Base-by-base conservation (phyloP, 2,113 vertebrate genomes). In the Tenebrosternarchus preto region DNA sequence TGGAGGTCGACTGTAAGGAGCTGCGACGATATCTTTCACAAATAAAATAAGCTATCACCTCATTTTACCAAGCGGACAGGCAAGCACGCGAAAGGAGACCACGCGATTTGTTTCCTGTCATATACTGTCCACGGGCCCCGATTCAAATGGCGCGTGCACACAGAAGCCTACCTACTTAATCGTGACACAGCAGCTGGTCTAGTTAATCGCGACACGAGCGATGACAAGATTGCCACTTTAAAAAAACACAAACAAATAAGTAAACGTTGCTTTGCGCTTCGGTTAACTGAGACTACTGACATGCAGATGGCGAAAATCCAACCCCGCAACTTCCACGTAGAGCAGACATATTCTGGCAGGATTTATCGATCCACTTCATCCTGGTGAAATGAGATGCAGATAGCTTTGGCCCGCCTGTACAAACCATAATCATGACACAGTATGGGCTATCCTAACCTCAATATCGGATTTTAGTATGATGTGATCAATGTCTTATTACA, bases 321-420 rank as follows among this genome's bases (percentile, higher is more conserved):
- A 33, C 31, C 70, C 67, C 39, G 16, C 70, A 36, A 64, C 43
- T 24, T 39, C 25, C 53, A 27, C 12, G 61, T 29, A 22, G 61
- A 75, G 50, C 72, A 59, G 39, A 80, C 83, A 85, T 88, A 82
- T 86, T 82, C 81, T 84, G 82, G 86, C 84, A 86, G 84, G 87
- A 86, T 89, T 88, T 92, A 93, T 93, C 87, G 92, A 93, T 92
- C 90, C 87, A 86, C 85, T 90, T 90, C 84, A 89, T 91, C 88
- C 85, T 85, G 78, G 57, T 64, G 79, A 83, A 91, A 92, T 91
- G 91, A 91, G 91, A 92, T 90, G 88, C 89, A 90, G 90, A 91
- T 89, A 86, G 88, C 86, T 83, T 85, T 46, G 72, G 82, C 85
- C 84, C 82, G 39, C 55, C 73, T 87, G 63, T 61, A 85, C 68